Percentiles rank a stretch among this genome's conserved stretches.
Evolutionary conservation across 2,888 invertebrate species (phyloP).

Genomic region (Sepioteuthis lessoniana): DNA sequence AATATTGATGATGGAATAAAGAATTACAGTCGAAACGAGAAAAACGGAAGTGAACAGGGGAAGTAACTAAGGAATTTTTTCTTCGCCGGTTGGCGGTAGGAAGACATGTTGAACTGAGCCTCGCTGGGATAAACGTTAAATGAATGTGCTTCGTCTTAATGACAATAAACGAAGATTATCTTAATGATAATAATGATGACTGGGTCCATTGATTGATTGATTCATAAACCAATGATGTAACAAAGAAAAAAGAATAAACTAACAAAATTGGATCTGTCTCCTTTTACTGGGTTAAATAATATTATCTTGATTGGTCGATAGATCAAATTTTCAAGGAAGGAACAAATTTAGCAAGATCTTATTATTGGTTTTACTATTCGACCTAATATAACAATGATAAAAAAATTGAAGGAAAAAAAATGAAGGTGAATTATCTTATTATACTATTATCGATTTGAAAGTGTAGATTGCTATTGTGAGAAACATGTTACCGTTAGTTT

Average conservation of each 20-base stretch:
- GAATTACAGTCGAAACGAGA: background rate
- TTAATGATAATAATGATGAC: constrained; percentile 23
- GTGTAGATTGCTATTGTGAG: too few relatives aligned
- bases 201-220: constrained; percentile 2
- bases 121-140: background rate
- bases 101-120: background rate
- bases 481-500: too few relatives aligned
- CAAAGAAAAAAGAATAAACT: background rate
- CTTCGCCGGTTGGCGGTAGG: background rate
- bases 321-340: background rate
- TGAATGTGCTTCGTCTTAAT: background rate
- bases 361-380: background rate
- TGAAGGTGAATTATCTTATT: background rate
- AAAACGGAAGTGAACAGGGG: background rate
- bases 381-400: background rate
- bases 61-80: background rate
- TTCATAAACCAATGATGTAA: background rate
- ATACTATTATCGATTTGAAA: too few relatives aligned
- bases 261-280: background rate
- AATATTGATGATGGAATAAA: background rate
- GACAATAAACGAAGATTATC: background rate
- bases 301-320: background rate
- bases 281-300: too few relatives aligned
- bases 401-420: background rate
- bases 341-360: background rate